phyloP scores from a whole-genome alignment of 1,140 invertebrate genomes.

The Littorina saxatilis region DNA sequence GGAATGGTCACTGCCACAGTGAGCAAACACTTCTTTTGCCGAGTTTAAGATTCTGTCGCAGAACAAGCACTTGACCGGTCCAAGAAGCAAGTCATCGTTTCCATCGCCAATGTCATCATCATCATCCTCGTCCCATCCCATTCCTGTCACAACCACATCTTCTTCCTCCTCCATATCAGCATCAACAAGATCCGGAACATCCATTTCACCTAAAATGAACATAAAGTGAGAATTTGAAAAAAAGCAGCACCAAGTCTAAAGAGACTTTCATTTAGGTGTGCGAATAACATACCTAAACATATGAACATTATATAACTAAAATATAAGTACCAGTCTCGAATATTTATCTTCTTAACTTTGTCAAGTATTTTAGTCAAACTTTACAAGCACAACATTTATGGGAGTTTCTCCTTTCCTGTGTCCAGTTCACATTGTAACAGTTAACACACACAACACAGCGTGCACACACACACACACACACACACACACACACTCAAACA shows the following conservation, averaged over 20 bases:
- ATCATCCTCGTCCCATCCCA: constrained; percentile 61
- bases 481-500: no score
- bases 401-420: no score
- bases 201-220: neutral
- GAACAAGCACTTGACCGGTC: constrained; percentile 78
- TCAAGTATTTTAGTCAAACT: no score
- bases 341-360: neutral
- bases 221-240: neutral
- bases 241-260: neutral
- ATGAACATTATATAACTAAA: neutral
- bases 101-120: constrained; percentile 77
- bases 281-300: neutral
- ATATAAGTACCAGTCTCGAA: neutral
- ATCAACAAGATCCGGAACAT: neutral
- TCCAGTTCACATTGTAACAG: no score
- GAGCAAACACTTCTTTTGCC: constrained; percentile 75
- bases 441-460: no score
- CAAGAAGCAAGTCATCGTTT: constrained; percentile 64
- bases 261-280: neutral
- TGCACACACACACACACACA: no score
- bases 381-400: no score
- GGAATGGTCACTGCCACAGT: constrained; percentile 79
- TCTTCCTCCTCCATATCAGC: constrained; percentile 1
- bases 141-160: no score
- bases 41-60: constrained; percentile 75